Percentiles rank a stretch among this genome's conserved stretches.
Conservation (phyloP, 92 coral and sea anemone species). For the Phymanthus crucifer region DNA sequence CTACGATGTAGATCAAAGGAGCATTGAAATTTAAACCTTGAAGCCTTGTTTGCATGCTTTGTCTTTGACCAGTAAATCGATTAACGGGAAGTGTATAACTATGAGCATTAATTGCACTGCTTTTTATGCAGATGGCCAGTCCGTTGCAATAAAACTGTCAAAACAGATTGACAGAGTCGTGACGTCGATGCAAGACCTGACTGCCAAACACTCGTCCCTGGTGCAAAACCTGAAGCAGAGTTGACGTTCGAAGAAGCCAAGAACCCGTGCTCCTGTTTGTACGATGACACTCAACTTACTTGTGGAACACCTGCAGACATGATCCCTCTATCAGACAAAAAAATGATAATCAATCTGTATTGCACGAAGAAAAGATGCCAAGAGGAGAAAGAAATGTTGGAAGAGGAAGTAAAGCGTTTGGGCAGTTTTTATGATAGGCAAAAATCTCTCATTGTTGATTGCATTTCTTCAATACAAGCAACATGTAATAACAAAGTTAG, state of each 20-base stretch:
- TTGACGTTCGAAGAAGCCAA: neutral
- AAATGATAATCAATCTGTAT: neutral
- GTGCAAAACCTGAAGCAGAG: neutral
- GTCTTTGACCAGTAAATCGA: too few species aligned
- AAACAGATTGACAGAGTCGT: too few species aligned
- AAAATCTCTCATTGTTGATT: conserved; percentile 4
- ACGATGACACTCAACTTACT: neutral
- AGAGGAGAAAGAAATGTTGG: conserved; percentile 3
- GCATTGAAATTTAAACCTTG: too few species aligned
- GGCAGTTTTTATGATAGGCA: neutral
- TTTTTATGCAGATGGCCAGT: too few species aligned
- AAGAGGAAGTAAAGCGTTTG: neutral
- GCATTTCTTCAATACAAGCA: conserved; percentile 3
- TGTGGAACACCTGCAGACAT: neutral
- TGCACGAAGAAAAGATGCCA: neutral
- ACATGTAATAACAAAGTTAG: neutral
- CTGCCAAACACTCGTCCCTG: neutral
- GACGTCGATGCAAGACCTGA: neutral
- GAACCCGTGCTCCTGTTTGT: conserved; percentile 4
- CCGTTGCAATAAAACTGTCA: too few species aligned
- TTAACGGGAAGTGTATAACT: too few species aligned
- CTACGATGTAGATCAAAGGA: too few species aligned
- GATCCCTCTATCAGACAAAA: conserved; percentile 2
- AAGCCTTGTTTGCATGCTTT: too few species aligned
- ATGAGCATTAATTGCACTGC: too few species aligned